Evolutionary conservation across 2,888 invertebrate genomes (phyloP), one percentile per base, ranked within the genome.

Genomic region (Xylocampa areola): DNA sequence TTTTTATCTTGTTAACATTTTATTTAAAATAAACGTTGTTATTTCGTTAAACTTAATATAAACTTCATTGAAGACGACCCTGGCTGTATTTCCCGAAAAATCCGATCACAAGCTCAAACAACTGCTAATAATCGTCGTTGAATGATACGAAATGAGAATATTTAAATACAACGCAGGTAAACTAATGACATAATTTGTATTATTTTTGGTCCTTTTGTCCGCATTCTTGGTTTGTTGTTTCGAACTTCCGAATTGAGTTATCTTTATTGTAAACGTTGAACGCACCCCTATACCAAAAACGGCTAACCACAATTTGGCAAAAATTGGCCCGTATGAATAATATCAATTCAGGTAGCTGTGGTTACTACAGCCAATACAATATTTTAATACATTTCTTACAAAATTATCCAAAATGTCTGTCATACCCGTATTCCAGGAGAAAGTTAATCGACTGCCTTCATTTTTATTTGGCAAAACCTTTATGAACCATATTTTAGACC

Each of bases 281-380:
- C 19, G 23, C 4, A 47, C 68, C 44, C 47, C 37, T 48, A 50
- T 48, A 16, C 23, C 21, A 32, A 50, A 40, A 64, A 8, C 5
- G 25, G 7, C 17, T 41, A 17, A 52, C 70, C 67, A 8, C 52
- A 62, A 44, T 14, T 36, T 58, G 32, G 49, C 70, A 75, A 80
- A 82, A 68, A 76, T 81, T 79, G 78, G 80, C 90, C 89, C 89
- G 86, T 89, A 89, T 89, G 71, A 76, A 61, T 66, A 77, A 72
- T 47, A 43, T 77, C 69, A 87, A 88, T 84, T 84, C 87, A 83
- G 81, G 90, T 82, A 87, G 89, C 89, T 82, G 86, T 32, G 85
- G 86, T 73, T n/a, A 17, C 19, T 37, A 40, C 45, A 51, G 47
- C 49, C 62, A 67, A 67, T 25, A 47, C 25, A 47, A 60, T 60